Base-by-base conservation (phyloP, 2,888 invertebrate genomes). In the Netelia fuscicornis region DNA sequence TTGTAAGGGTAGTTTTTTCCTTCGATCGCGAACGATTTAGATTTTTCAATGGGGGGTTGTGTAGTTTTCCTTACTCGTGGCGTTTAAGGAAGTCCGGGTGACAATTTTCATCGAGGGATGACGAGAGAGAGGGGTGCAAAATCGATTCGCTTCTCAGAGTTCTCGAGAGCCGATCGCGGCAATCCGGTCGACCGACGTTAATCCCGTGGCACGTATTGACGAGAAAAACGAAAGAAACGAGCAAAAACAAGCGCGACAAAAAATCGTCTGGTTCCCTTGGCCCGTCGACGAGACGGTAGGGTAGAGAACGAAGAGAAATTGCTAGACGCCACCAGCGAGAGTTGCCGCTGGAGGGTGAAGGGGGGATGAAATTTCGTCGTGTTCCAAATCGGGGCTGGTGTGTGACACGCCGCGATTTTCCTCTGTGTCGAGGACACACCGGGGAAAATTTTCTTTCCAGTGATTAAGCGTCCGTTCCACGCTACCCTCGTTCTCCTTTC, bases 291-390 rank as follows among this genome's bases (percentile, higher is more conserved):
- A 56, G 42, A 11, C 42, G 78, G 44, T 44, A 54, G 1, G 44
- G 60, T 70, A 70, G 54, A 2, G 54, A 84, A 81, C 80, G 84
- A 81, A 81, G 81, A 84, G 76, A 84, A 84, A 84, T 84, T 84
- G 84, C 81, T 60, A 20, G 71, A 75, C 42, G 65, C 67, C 76
- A 84, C 71, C 76, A 71, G 65, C 6, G 58, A 9, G 58, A 20
- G 58, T 58, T 48, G 58, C 20, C 17, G 20, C 83, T 62, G 56
- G 78, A 25, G 20, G 44, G 67, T 58, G 37, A 17, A 37, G 60
- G 3, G 5, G 54, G 78, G 74, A 79, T 78, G 80, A 84, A 84
- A 77, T 81, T 84, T 84, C 67, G 71, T 77, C 68, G 80, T 71
- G 65, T 68, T 72, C 80, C 23, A 81, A 42, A 56, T 56, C 44